Percentiles rank a stretch among this genome's conserved stretches.
Evolutionary conservation across 2,797 vertebrate species (phyloP).

Genomic region (Dromococcyx pavoninus): DNA sequence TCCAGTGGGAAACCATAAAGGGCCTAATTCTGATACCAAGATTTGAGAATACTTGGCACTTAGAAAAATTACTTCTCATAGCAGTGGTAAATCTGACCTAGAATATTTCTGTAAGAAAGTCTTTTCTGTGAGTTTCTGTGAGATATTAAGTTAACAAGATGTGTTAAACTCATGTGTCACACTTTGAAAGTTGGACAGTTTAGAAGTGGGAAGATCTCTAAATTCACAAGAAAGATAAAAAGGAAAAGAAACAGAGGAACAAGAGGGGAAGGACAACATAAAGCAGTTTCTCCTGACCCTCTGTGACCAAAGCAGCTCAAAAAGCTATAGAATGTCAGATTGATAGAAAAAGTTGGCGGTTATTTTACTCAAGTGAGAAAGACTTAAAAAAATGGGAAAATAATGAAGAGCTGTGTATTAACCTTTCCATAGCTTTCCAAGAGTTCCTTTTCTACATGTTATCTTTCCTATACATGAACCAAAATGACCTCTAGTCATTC

Average conservation of each 20-base stretch:
- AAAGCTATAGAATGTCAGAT: neutral
- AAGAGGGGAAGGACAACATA: constrained; percentile 2
- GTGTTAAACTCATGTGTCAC: constrained; percentile 40
- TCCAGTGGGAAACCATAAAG: neutral
- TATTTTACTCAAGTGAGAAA: neutral
- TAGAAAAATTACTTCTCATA: neutral
- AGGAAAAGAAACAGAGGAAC: constrained; percentile 17
- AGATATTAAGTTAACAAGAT: constrained; percentile 44
- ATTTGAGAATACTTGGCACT: neutral
- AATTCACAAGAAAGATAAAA: constrained; percentile 53
- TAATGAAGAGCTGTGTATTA: neutral
- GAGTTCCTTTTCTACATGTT: neutral
- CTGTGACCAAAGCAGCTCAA: constrained; percentile 13
- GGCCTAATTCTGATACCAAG: neutral
- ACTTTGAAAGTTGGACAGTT: constrained; percentile 41
- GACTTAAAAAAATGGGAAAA: neutral
- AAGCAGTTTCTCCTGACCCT: constrained; percentile 17
- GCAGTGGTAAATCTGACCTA: constrained; percentile 20
- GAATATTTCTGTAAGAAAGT: constrained; percentile 20
- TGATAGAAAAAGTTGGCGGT: neutral
- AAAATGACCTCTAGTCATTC: neutral
- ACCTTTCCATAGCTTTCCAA: neutral
- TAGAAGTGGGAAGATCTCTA: constrained; percentile 31
- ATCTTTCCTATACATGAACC: neutral
- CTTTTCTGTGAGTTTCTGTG: neutral